phyloP scores from a whole-genome alignment of 2,888 invertebrate species.

The Synergus japonicus region DNA sequence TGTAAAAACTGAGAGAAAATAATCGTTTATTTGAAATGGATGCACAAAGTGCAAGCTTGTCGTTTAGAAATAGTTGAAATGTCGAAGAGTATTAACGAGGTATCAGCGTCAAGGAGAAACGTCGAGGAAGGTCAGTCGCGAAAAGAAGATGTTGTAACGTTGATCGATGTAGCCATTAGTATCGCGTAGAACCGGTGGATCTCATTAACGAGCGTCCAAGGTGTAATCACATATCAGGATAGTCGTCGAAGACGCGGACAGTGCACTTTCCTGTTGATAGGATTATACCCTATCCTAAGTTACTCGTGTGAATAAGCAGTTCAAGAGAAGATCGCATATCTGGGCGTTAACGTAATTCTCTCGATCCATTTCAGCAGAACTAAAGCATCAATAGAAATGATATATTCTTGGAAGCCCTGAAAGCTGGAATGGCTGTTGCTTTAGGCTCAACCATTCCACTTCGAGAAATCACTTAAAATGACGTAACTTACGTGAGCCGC shows the following conservation, averaged over 20 bases:
- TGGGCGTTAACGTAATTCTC: slow-evolving; percentile 11
- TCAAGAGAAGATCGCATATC: neutral
- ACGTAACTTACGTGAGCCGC: slow-evolving; percentile 14
- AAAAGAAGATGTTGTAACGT: slow-evolving; percentile 11
- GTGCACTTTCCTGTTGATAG: neutral
- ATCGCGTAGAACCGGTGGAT: slow-evolving; percentile 2
- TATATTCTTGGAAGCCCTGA: neutral
- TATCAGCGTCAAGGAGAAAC: neutral
- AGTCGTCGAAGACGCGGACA: neutral
- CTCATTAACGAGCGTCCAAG: slow-evolving; percentile 15
- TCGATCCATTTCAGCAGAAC: neutral
- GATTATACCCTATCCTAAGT: too few species aligned
- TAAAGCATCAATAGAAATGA: slow-evolving; percentile 1
- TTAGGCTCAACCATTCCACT: slow-evolving; percentile 17
- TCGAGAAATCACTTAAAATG: slow-evolving; percentile 28
- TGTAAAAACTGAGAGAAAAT: too few species aligned
- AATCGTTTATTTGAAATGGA: neutral
- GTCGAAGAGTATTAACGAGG: neutral
- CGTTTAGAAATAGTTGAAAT: neutral
- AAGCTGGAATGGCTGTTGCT: neutral
- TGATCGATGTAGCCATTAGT: slow-evolving; percentile 10
- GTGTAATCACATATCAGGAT: slow-evolving; percentile 2
- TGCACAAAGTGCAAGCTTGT: neutral
- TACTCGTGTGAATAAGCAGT: neutral
- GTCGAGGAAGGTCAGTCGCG: neutral